Evolutionary conservation across 2,797 vertebrate species (phyloP).

Genomic region (Euphonia xanthogaster): DNA sequence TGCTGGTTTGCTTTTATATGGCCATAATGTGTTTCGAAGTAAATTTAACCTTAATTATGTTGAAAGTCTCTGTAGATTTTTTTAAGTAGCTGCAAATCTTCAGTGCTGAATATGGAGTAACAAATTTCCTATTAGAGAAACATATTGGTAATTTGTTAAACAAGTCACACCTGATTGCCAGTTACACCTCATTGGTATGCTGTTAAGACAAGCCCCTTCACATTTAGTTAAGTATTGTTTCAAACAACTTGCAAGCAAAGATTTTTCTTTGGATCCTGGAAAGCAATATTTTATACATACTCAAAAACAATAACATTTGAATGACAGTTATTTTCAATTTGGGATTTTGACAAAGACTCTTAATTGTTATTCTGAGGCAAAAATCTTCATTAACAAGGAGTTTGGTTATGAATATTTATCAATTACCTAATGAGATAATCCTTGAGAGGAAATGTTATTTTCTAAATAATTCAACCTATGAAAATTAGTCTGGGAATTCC

Average conservation of each 20-base stretch:
- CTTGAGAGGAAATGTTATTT: constrained; percentile 17
- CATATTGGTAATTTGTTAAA: constrained; percentile 63
- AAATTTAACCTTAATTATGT: constrained; percentile 58
- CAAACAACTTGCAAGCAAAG: constrained; percentile 28
- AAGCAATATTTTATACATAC: constrained; percentile 19
- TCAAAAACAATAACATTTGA: constrained; percentile 40
- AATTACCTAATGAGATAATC: constrained; percentile 32
- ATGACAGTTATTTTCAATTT: constrained; percentile 52
- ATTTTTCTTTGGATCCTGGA: constrained; percentile 41
- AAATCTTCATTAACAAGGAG: constrained; percentile 56
- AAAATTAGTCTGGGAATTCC: constrained; percentile 24
- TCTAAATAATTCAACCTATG: constrained; percentile 31
- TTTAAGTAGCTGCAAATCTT: constrained; percentile 44
- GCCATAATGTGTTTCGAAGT: constrained; percentile 29
- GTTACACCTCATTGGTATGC: constrained; percentile 57
- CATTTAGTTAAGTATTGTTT: constrained; percentile 56
- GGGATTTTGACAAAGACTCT: constrained; percentile 35
- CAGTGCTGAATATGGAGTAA: constrained; percentile 16
- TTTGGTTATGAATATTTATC: constrained; percentile 61
- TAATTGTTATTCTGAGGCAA: constrained; percentile 60
- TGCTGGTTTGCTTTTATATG: constrained; percentile 49
- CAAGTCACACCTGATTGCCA: constrained; percentile 54
- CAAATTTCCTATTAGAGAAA: constrained; percentile 51
- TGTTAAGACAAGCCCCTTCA: constrained; percentile 36
- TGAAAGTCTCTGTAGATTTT: constrained; percentile 43